Evolutionary conservation across 30 jellyfish, hydroid and myxozoan genomes (phyloP).

Genomic region (Aurelia coerulea): DNA sequence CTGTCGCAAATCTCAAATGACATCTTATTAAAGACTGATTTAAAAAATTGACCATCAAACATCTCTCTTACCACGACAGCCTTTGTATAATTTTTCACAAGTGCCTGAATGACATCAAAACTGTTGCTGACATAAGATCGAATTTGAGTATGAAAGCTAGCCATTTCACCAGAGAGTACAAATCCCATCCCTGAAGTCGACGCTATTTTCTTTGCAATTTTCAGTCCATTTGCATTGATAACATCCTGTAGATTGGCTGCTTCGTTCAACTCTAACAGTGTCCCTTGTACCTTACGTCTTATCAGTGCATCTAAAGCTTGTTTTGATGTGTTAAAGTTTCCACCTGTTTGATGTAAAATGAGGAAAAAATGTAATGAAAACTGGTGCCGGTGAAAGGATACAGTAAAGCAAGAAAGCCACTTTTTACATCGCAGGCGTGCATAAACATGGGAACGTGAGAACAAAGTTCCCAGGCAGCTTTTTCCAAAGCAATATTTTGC

Average conservation of each 20-base stretch:
- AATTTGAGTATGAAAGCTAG: slow-evolving; percentile 35
- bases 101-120: slow-evolving; percentile 2
- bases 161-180: slow-evolving; percentile 58
- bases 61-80: slow-evolving; percentile 28
- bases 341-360: neutral
- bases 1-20: no score
- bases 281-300: slow-evolving; percentile 51
- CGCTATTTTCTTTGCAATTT: slow-evolving; percentile 22
- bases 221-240: slow-evolving; percentile 39
- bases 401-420: no score
- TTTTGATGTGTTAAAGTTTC: slow-evolving; percentile 18
- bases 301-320: slow-evolving; percentile 57
- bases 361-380: no score
- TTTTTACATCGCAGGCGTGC: no score
- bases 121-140: slow-evolving; percentile 40
- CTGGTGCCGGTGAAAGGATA: no score
- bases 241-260: slow-evolving; percentile 37
- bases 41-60: no score
- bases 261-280: slow-evolving; percentile 43
- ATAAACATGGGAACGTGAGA: no score
- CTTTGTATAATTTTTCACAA: slow-evolving; percentile 40
- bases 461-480: no score
- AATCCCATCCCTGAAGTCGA: slow-evolving; percentile 76
- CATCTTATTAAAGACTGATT: no score
- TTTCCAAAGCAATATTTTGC: no score